These are phyloP conservation scores for Eurytoma adleriae DNA, from an alignment of 2,888 invertebrate species.

Conservation along the genomic window DNA sequence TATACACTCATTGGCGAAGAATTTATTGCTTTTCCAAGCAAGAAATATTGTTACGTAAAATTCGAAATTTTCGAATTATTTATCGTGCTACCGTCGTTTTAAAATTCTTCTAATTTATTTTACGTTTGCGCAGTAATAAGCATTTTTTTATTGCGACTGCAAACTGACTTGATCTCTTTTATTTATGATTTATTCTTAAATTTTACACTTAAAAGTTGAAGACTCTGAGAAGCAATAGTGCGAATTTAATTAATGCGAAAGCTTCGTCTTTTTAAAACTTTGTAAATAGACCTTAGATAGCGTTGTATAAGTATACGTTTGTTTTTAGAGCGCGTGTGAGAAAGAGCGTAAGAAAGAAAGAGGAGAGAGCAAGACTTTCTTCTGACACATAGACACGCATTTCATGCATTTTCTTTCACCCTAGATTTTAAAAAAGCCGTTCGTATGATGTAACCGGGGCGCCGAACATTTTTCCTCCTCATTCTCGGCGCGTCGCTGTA, in stretches of 20 bases:
- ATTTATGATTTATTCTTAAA: too few species aligned
- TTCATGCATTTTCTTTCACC: conserved; percentile 39
- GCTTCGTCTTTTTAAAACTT: conserved; percentile 26
- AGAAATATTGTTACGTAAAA: too few species aligned
- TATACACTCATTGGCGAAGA: too few species aligned
- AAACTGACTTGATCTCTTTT: too few species aligned
- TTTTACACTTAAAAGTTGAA: too few species aligned
- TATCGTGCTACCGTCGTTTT: background rate
- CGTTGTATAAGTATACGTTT: conserved; percentile 6
- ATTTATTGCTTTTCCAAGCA: too few species aligned
- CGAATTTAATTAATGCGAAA: background rate
- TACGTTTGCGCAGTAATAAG: too few species aligned
- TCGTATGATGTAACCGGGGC: background rate
- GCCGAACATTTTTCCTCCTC: conserved; percentile 29
- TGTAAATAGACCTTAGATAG: conserved; percentile 30
- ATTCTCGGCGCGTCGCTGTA: conserved; percentile 41
- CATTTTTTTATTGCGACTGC: too few species aligned
- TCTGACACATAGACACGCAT: conserved; percentile 40
- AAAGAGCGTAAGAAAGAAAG: conserved; percentile 26
- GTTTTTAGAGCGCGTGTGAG: conserved; percentile 2
- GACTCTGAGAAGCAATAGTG: too few species aligned
- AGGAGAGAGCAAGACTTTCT: conserved; percentile 47
- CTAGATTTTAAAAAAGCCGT: conserved; percentile 9
- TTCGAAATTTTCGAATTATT: too few species aligned
- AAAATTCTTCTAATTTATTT: too few species aligned